phyloP scores from a whole-genome alignment of 2,113 vertebrate genomes.

The Perca flavescens region DNA sequence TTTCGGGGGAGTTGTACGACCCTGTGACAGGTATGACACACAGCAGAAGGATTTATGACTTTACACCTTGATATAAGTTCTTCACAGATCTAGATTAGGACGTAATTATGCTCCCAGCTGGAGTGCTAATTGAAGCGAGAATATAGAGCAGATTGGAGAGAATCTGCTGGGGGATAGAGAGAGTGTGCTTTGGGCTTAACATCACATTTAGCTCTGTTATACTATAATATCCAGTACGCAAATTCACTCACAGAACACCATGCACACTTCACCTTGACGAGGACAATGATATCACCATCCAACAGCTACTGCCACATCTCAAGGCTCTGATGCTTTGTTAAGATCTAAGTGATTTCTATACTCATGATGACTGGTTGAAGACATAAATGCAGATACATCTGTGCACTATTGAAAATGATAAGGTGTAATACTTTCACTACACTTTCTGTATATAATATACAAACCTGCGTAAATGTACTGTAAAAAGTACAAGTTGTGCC shows the following conservation, averaged over 20 bases:
- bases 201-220: conserved; percentile 15
- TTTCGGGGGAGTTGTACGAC: not conserved
- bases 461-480: too few relatives aligned
- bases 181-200: not conserved
- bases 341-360: too few relatives aligned
- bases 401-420: not conserved
- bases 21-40: not conserved
- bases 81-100: conserved; percentile 20
- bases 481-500: too few relatives aligned
- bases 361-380: not conserved
- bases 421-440: too few relatives aligned
- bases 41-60: not conserved
- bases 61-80: not conserved
- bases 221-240: not conserved
- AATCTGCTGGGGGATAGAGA: conserved; percentile 1
- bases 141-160: not conserved
- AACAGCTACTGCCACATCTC: not conserved
- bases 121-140: conserved; percentile 58
- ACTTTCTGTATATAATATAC: too few relatives aligned
- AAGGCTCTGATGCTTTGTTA: not conserved
- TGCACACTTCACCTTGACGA: not conserved
- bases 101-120: conserved; percentile 56
- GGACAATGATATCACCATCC: not conserved
- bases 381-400: not conserved
- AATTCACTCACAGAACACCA: not conserved